These are phyloP conservation scores for Mormyrops boulengeri DNA, from an alignment of 2,797 vertebrate species.

Conservation along the genomic window DNA sequence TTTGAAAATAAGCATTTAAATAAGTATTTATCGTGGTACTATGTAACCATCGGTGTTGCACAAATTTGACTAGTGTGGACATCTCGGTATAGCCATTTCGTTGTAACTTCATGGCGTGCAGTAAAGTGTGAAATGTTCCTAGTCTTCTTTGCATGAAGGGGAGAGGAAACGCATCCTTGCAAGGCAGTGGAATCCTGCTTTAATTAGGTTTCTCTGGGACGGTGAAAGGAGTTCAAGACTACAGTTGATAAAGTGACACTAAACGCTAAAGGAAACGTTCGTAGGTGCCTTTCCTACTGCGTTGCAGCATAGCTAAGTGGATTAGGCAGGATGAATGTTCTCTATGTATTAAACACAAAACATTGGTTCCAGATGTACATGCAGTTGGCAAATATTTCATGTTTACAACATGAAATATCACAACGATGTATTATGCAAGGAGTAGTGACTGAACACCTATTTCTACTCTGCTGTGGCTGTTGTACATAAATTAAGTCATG, in stretches of 20 bases:
- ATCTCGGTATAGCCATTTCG: neutral
- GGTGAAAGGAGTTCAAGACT: neutral
- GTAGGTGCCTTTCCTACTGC: neutral
- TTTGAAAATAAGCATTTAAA: neutral
- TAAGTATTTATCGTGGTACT: neutral
- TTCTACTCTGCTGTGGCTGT: neutral
- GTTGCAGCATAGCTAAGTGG: neutral
- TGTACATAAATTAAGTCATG: neutral
- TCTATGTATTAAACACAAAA: neutral
- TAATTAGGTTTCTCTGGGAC: neutral
- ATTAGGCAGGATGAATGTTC: neutral
- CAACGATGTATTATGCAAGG: constrained; percentile 15
- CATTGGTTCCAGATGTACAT: constrained; percentile 13
- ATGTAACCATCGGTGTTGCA: neutral
- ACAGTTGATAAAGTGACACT: neutral
- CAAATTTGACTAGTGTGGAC: neutral
- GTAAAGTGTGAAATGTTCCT: neutral
- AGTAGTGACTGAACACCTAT: constrained; percentile 1
- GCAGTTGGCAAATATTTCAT: constrained; percentile 15
- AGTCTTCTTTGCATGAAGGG: neutral
- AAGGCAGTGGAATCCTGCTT: neutral
- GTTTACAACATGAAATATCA: constrained; percentile 13
- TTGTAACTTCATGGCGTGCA: neutral
- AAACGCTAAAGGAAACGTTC: neutral
- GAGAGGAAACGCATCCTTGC: neutral